Evolutionary conservation across 2,113 vertebrate genomes (phyloP).

Genomic region (Paratilapia polleni): DNA sequence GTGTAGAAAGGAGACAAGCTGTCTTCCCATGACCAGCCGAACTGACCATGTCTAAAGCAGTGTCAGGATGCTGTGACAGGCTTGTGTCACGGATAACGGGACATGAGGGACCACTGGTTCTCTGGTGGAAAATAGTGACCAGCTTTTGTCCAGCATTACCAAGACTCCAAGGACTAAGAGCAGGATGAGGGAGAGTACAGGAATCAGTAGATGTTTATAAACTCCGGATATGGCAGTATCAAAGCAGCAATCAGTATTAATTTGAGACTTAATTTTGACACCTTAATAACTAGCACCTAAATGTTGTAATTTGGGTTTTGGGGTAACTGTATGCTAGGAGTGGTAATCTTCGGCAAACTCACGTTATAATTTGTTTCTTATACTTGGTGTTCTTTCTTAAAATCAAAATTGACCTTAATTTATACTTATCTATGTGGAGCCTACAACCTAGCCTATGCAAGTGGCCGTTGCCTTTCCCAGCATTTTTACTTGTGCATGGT

Average conservation of each 20-base stretch:
- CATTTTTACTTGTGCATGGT: too few relatives aligned
- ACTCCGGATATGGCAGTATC: background rate
- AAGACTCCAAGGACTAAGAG: background rate
- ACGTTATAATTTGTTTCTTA: too few relatives aligned
- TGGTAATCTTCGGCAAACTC: too few relatives aligned
- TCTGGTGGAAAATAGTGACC: constrained; percentile 38
- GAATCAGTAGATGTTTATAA: background rate
- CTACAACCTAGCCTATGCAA: too few relatives aligned
- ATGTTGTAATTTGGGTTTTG: too few relatives aligned
- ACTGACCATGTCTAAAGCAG: constrained; percentile 61
- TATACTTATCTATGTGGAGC: too few relatives aligned
- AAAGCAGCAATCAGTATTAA: background rate
- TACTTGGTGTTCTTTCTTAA: too few relatives aligned
- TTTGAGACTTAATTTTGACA: too few relatives aligned
- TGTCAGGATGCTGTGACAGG: constrained; percentile 57
- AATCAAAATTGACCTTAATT: too few relatives aligned
- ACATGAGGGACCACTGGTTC: constrained; percentile 47
- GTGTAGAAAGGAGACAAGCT: constrained; percentile 56
- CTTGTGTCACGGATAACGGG: constrained; percentile 66
- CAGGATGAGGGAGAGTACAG: background rate
- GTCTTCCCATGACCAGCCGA: constrained; percentile 69
- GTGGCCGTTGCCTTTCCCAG: too few relatives aligned
- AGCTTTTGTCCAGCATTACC: constrained; percentile 37
- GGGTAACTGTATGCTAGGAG: too few relatives aligned
- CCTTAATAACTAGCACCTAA: too few relatives aligned